Percentiles rank a stretch among this genome's conserved stretches.
Evolutionary conservation across 2,113 vertebrate species (phyloP).

Genomic region (Campylomormyrus numenius): DNA sequence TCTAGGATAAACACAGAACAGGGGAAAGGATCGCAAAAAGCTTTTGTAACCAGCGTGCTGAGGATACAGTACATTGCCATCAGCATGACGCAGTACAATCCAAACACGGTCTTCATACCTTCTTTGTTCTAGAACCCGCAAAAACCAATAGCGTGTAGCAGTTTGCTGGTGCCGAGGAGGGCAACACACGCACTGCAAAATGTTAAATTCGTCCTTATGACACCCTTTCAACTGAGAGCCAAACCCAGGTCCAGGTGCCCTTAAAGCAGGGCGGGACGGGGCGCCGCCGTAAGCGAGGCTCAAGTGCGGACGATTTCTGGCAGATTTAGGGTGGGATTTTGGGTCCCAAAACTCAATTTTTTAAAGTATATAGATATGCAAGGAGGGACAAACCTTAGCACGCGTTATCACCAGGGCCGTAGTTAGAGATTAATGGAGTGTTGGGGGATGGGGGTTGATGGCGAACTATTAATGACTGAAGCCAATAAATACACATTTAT

Average conservation of each 20-base stretch:
- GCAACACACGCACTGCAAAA: neutral
- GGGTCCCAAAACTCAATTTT: neutral
- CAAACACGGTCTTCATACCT: neutral
- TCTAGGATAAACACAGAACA: neutral
- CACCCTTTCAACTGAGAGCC: neutral
- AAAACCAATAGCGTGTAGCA: neutral
- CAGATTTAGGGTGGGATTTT: neutral
- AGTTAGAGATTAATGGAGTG: no score
- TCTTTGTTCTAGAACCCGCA: neutral
- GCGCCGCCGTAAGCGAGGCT: no score
- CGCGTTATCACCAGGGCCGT: neutral
- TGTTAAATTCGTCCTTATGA: neutral
- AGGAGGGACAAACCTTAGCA: neutral
- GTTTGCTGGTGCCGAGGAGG: neutral
- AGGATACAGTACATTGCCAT: neutral
- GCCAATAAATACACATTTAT: no score
- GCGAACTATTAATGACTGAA: no score
- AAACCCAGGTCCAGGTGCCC: neutral
- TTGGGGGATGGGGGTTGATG: no score
- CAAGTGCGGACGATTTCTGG: neutral
- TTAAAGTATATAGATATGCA: neutral
- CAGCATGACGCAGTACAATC: neutral
- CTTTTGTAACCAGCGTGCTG: neutral
- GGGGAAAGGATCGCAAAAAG: neutral
- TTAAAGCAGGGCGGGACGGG: neutral